Evolutionary conservation across 1,140 invertebrate genomes (phyloP).

Genomic region (Diuraphis noxia): DNA sequence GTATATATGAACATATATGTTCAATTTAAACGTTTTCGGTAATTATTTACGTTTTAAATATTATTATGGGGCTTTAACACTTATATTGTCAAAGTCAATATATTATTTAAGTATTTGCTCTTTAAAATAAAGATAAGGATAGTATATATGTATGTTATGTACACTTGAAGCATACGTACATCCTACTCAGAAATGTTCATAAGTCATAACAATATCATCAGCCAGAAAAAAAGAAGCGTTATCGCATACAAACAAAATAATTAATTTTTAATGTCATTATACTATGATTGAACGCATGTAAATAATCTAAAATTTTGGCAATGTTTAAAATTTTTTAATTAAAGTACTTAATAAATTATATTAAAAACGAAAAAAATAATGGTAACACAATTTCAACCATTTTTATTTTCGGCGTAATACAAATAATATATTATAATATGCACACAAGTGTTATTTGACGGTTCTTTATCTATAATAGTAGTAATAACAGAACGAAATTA

Average conservation of each 20-base stretch:
- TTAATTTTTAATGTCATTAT: background rate
- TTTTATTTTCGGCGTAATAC: background rate
- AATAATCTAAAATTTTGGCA: constrained; percentile 28
- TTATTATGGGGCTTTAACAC: background rate
- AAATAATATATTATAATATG: background rate
- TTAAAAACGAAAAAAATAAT: background rate
- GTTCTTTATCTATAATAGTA: background rate
- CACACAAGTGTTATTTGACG: background rate
- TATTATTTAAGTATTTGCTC: background rate
- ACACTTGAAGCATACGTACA: background rate
- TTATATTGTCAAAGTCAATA: background rate
- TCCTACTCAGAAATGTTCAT: background rate
- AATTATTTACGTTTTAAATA: background rate
- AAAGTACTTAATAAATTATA: background rate
- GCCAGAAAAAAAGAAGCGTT: background rate
- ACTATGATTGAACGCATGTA: background rate
- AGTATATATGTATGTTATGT: background rate
- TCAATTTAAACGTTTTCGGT: background rate
- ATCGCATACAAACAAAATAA: background rate
- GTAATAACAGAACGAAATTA: background rate
- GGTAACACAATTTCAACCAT: background rate
- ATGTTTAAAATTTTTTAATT: background rate
- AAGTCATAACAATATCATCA: background rate
- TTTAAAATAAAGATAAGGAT: background rate
- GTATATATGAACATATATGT: too few species aligned